Evolutionary conservation across 2,113 vertebrate species (phyloP), one percentile per base, ranked within the genome.

Genomic region (Ciconia boyciana): DNA sequence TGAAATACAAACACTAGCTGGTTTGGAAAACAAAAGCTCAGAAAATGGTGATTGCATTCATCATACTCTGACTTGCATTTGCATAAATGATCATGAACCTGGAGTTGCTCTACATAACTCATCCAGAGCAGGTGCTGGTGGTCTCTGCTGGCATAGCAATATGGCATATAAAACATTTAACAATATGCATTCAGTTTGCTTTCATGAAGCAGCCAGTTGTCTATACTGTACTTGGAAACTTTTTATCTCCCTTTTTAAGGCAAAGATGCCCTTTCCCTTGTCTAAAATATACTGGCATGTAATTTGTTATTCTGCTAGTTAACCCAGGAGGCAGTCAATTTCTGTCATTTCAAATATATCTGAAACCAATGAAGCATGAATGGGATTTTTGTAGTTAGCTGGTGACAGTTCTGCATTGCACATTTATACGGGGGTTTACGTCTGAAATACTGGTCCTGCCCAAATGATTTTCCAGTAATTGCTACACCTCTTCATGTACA

Each of bases 271-370:
- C 48, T 95, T 97, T 93, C 17, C 17, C 11, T 82, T 69, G 93
- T 64, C 52, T 78, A 48, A 65, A 87, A 79, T 64, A 83, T 94
- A 60, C 70, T 89, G 86, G 25, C 17, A 8, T 83, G 43, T 66
- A 74, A 92, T 95, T 94, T 84, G 22, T 52, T 91, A 36, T 86
- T 94, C 81, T 18, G 36, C 69, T 91, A 24, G n/a, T 96, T 97
- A 96, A 91, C 31, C 85, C 83, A 90, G 64, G 66, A 95, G 94
- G 66, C 82, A 96, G 89, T 44, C n/a, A 90, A 69, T 94, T 90
- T 18, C 55, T 96, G 75, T 93, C 87, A 86, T 94, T 93, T 95
- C 65, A 61, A 71, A 93, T 93, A 18, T 61, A 83, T 94, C 60
- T 94, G 61, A 94, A 94, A 87, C 79, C 46, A 93, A 20, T 91